phyloP scores from a whole-genome alignment of 2,797 vertebrate species.

The Bufotes viridis region DNA sequence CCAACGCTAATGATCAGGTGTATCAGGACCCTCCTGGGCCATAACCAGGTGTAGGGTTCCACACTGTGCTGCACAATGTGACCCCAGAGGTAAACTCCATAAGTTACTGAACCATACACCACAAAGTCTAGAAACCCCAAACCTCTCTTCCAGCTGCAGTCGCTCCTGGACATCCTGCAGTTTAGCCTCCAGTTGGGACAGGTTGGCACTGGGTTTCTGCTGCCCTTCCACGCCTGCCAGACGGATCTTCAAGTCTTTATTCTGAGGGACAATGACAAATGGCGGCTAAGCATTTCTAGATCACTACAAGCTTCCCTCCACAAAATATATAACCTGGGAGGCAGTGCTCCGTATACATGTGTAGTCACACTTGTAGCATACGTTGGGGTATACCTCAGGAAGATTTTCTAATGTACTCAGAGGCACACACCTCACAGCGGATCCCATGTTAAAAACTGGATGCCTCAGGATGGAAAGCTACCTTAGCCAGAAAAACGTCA shows the following conservation, averaged over 20 bases:
- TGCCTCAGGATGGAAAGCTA: no score
- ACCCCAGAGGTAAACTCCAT: background rate
- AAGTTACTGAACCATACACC: background rate
- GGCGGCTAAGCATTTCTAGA: background rate
- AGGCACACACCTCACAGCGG: no score
- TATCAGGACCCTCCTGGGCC: background rate
- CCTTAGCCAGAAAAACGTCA: no score
- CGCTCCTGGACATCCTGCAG: constrained; percentile 87
- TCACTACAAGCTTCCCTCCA: no score
- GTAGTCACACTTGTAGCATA: no score
- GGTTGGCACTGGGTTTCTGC: constrained; percentile 79
- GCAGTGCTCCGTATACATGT: no score
- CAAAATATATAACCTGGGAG: no score
- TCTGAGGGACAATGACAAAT: constrained; percentile 69
- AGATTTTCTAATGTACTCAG: no score
- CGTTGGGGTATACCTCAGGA: no score
- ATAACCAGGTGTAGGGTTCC: background rate
- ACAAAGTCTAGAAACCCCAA: background rate
- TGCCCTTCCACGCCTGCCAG: constrained; percentile 87
- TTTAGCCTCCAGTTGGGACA: constrained; percentile 86
- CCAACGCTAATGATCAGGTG: background rate
- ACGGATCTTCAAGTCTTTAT: constrained; percentile 89
- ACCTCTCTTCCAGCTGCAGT: constrained; percentile 88
- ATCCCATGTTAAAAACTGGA: no score
- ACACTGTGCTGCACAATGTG: no score